Evolutionary conservation across 2,888 invertebrate genomes (phyloP).

Genomic region (Netelia fuscicornis): DNA sequence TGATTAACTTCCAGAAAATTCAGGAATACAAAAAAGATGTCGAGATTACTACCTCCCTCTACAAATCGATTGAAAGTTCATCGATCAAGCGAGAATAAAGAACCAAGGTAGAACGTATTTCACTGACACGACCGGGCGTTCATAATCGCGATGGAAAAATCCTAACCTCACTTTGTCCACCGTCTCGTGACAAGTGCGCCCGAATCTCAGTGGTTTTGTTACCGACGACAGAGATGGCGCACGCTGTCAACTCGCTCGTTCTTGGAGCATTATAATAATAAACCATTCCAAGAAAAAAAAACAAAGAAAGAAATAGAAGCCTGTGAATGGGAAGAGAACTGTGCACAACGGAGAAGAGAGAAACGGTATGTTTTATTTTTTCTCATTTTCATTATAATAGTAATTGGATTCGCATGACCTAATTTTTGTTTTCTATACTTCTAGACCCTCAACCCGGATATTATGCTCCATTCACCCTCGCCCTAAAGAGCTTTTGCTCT

Average conservation of each 20-base stretch:
- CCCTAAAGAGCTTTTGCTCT: conserved; percentile 42
- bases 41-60: background rate
- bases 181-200: no score
- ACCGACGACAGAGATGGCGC: background rate
- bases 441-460: conserved; percentile 57
- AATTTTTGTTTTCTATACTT: conserved; percentile 55
- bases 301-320: no score
- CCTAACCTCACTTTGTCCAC: background rate
- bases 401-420: conserved; percentile 66
- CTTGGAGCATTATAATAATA: conserved; percentile 24
- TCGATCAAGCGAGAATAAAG: background rate
- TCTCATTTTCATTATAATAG: conserved; percentile 45
- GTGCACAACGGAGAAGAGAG: conserved; percentile 46
- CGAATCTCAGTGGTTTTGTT: no score
- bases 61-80: background rate
- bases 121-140: background rate
- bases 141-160: conserved; percentile 26
- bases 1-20: background rate
- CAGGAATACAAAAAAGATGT: background rate
- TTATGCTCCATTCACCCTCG: conserved; percentile 53
- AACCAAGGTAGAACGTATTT: background rate
- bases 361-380: conserved; percentile 49
- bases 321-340: background rate
- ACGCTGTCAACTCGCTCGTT: background rate
- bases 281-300: background rate